Percentiles rank a stretch among this genome's conserved stretches.
These are phyloP conservation scores for Aporophyla nigra DNA, from an alignment of 2,888 invertebrate genomes.

Conservation along the genomic window DNA sequence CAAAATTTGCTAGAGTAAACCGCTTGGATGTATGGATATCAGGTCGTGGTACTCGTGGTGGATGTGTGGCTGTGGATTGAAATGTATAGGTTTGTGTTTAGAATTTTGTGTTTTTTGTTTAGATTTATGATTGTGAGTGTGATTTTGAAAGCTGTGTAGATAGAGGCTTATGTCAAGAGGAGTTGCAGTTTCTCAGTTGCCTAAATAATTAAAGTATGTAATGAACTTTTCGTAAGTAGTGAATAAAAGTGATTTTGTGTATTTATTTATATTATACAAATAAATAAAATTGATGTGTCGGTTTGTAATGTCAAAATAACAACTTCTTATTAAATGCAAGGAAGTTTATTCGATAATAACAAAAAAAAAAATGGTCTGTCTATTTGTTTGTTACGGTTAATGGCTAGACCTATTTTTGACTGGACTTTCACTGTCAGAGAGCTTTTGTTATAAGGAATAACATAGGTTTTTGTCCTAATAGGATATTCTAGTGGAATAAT, in stretches of 20 bases:
- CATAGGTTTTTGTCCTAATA: too few relatives aligned
- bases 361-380: too few relatives aligned
- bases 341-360: too few relatives aligned
- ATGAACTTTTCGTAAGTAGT: background rate
- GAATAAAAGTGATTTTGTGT: background rate
- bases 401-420: too few relatives aligned
- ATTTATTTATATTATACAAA: background rate
- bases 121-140: background rate
- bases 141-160: background rate
- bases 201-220: background rate
- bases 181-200: background rate
- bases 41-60: constrained; percentile 18
- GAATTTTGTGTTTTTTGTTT: background rate
- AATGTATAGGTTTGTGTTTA: background rate
- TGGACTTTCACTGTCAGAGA: too few relatives aligned
- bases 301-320: too few relatives aligned
- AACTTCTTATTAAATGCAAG: too few relatives aligned
- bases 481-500: too few relatives aligned
- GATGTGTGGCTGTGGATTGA: background rate
- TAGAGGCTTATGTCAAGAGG: background rate
- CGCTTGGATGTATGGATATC: constrained; percentile 24
- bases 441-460: too few relatives aligned
- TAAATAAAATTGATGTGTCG: too few relatives aligned
- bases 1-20: constrained; percentile 50
- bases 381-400: too few relatives aligned